These are phyloP conservation scores for Lacanobia wlatinum DNA, from an alignment of 2,888 invertebrate genomes.

Conservation along the genomic window DNA sequence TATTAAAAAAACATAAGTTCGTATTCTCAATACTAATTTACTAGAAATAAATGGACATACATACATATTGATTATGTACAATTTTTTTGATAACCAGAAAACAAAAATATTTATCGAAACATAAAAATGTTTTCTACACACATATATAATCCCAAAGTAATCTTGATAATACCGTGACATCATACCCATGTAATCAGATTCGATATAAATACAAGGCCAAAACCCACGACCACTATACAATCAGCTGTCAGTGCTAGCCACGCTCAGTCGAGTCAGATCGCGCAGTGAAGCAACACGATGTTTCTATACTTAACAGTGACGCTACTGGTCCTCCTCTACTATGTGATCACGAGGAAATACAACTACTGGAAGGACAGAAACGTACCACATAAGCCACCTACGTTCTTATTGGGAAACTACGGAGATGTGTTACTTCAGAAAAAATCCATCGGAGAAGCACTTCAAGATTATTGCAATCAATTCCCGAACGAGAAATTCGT, in stretches of 20 bases:
- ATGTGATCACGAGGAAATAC: constrained; percentile 59
- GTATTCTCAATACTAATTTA: too few species aligned
- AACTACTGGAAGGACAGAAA: constrained; percentile 71
- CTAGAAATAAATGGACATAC: too few species aligned
- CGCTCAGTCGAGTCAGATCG: constrained; percentile 19
- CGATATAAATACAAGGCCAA: constrained; percentile 15
- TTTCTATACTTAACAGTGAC: constrained; percentile 44
- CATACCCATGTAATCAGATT: neutral
- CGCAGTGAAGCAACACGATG: constrained; percentile 37
- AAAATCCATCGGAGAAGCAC: constrained; percentile 46
- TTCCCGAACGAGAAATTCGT: constrained; percentile 72
- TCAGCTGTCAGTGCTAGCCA: neutral
- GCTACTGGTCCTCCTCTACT: constrained; percentile 41
- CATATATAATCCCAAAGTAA: neutral
- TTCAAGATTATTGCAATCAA: constrained; percentile 68
- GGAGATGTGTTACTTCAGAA: constrained; percentile 64
- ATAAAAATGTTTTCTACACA: neutral
- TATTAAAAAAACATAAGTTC: too few species aligned
- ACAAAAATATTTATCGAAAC: neutral
- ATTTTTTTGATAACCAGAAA: too few species aligned
- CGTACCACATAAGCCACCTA: constrained; percentile 64
- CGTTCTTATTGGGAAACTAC: constrained; percentile 72
- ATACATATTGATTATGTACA: too few species aligned
- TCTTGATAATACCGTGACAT: neutral
- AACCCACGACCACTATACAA: neutral